phyloP scores from a whole-genome alignment of 1,140 invertebrate genomes.

The Neodiprion lecontei region DNA sequence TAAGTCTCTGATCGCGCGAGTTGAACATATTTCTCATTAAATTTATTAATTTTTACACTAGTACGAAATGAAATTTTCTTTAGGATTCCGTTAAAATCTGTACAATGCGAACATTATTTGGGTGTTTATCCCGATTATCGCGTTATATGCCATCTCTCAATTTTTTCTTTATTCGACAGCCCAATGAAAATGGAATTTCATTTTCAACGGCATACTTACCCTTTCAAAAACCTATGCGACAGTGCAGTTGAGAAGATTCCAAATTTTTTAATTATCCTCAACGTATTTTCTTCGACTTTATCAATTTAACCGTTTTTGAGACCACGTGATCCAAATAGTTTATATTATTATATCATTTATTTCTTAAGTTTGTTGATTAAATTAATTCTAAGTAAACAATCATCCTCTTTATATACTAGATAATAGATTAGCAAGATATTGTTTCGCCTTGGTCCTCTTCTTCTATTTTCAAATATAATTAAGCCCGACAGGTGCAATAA shows the following conservation, averaged over 20 bases:
- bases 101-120: too few relatives aligned
- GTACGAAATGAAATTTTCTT: too few relatives aligned
- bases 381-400: background rate
- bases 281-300: background rate
- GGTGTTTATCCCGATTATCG: too few relatives aligned
- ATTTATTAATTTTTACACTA: too few relatives aligned
- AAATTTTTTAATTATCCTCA: background rate
- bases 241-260: constrained; percentile 17
- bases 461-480: background rate
- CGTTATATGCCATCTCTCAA: too few relatives aligned
- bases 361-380: background rate
- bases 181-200: too few relatives aligned
- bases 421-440: background rate
- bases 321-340: background rate
- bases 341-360: background rate
- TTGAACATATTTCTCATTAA: background rate
- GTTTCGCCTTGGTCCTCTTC: background rate
- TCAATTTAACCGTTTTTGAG: background rate
- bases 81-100: too few relatives aligned
- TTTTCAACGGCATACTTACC: background rate
- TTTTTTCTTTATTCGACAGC: too few relatives aligned
- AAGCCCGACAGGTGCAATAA: constrained; percentile 5
- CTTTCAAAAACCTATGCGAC: background rate
- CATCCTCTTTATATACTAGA: background rate
- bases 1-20: background rate